Percentiles rank a stretch among this genome's conserved stretches.
These are phyloP conservation scores for Heliangelus exortis DNA, from an alignment of 2,797 vertebrate species.

Conservation along the genomic window DNA sequence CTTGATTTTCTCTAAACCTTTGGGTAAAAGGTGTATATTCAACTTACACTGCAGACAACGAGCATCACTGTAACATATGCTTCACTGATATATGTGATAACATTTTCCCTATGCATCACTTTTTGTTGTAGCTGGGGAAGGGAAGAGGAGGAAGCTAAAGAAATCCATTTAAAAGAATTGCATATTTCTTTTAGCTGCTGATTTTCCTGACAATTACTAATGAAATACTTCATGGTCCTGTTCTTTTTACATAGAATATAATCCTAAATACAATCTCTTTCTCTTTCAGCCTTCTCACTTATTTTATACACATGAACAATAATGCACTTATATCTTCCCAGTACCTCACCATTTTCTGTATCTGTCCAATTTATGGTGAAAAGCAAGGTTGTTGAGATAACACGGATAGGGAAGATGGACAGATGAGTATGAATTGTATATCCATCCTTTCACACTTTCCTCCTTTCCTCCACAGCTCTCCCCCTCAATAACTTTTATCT, in stretches of 20 bases:
- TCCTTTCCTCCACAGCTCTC: background rate
- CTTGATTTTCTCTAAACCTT: background rate
- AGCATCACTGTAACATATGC: background rate
- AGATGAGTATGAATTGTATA: background rate
- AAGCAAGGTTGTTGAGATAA: background rate
- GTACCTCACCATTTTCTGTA: background rate
- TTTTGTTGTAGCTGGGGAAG: background rate
- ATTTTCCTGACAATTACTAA: slow-evolving; percentile 40
- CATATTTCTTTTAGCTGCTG: slow-evolving; percentile 18
- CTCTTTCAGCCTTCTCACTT: background rate
- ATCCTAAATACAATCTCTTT: background rate
- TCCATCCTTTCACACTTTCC: background rate
- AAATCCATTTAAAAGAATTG: background rate
- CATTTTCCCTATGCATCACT: background rate
- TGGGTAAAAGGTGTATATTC: background rate
- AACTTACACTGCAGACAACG: background rate
- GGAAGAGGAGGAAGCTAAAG: background rate
- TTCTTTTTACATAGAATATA: slow-evolving; percentile 30
- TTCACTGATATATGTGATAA: background rate
- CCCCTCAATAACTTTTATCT: background rate
- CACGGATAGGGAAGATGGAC: background rate
- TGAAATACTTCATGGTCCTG: background rate
- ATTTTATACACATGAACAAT: background rate
- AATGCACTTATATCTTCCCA: background rate
- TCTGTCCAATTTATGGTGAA: background rate